Base-by-base conservation (phyloP, 1,140 invertebrate genomes). In the Bombyx mori region DNA sequence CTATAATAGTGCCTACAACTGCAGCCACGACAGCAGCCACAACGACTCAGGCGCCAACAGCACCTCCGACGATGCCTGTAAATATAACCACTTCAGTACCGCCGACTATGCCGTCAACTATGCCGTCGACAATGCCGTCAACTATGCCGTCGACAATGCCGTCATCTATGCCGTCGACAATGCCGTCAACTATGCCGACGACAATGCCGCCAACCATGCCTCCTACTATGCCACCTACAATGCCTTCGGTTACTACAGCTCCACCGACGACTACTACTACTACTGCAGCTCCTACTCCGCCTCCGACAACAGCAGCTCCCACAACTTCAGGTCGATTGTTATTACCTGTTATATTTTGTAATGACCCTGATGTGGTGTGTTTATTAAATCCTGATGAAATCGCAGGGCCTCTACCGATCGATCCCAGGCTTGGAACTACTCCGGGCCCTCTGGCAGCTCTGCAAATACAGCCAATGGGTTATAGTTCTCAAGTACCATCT, bases 361-460 rank as follows among this genome's bases (percentile, higher is more conserved):
- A 75, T 60, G 68, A 76, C 66, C 79, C 81, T 60, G 75, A 82
- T 68, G 54, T 73, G 42, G 68, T 83, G 57, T 85, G 81, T 75
- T 52, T 83, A 63, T 72, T 71, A 83, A 83, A 84, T 68, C 82
- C 75, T 57, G 74, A 81, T 71, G 76, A 82, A 66, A 69, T 73
- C 65, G 62, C 79, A 86, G 73, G 75, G 59, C 66, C 73, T 46
- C 62, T 82, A 48, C 74, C 73, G 69, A 87, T 85, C 57, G 74
- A 86, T 60, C 77, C 84, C 42, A 73, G 82, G 52, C 70, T 85
- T 42, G 82, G 83, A 43, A 77, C 82, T 7, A 86, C 87, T 6
- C 77, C 79, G 10, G 65, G 62, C 18, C 58, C 75, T 5, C 76
- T 79, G 42, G 75, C 77, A 18, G 70, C 73, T 6, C 61, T 81